Base-by-base conservation (phyloP, 1,140 invertebrate genomes). In the Drosophila virilis region DNA sequence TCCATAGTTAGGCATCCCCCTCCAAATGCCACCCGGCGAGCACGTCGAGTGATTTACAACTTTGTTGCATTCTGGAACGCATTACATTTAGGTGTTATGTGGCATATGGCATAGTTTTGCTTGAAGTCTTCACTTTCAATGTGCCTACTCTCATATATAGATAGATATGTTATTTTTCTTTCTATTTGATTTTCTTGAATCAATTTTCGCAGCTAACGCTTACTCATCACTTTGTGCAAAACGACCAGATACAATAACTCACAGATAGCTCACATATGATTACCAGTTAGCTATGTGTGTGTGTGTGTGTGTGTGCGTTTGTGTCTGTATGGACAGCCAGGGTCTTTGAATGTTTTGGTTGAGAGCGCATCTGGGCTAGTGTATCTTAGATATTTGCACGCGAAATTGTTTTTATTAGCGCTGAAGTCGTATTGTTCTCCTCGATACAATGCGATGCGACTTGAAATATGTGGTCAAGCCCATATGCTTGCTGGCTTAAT, bases 301-400 rank as follows among this genome's bases (percentile, higher is more conserved):
- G 35, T 60, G 40, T 35, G 5, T 28, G 5, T 67, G 22, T 22
- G 17, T 6, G 22, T 33, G 66, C 61, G 38, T 46, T 9, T 43
- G 10, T 50, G 58, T 70, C 38, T 70, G 45, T 64, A 46, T 65
- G 73, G 46, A 69, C 51, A 70, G 67, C 73, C 90, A 91, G 90
- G 90, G 90, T 91, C 90, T 91, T 91, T 81, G 59, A 38, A 57
- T 91, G 90, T 91, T 91, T 88, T 81, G 90, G 85, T 91, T 91
- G 90, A 91, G 74, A 90, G 90, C 85, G 73, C 91, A 91, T 88
- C 82, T 91, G 76, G 90, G 90, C 90, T 91, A 91, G 90, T 91
- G 83, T 91, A 91, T 91, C 90, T 91, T 88, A 91, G 90, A 91
- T 91, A 91, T 91, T 91, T 91, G 90, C 90, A 91, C 90, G 90